Evolutionary conservation across 2,113 vertebrate genomes (phyloP), one percentile per base, ranked within the genome.

Genomic region (Tichodroma muraria): DNA sequence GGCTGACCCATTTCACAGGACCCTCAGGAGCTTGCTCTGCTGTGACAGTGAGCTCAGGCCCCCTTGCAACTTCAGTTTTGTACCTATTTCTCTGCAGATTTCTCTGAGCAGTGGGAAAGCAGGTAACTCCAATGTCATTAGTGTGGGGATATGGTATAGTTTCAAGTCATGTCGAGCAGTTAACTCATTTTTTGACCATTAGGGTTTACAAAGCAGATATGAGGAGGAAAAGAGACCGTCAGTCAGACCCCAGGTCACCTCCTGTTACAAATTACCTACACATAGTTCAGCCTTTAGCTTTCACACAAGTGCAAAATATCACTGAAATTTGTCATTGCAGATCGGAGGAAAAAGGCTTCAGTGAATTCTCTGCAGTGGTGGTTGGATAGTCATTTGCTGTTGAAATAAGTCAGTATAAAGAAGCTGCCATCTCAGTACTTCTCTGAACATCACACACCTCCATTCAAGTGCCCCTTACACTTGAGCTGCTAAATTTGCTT

Each of bases 31-130:
- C 8, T 20, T 60, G 11, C n/a, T 56, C 21, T 59, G 35, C 15
- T 0, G 0, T 42, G 16, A 15, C 14, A 35, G 6, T 20, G 61
- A 68, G 13, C 24, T 64, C 44, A 38, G 49, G 1, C 18, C 10
- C 33, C 8, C 12, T 72, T 57, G 22, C 6, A 69, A 20, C 30
- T 35, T 60, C 33, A 52, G 6, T 30, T 66, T 54, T 25, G 49
- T 54, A 24, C 19, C 35, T 40, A 11, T 54, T 77, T 83, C 61
- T 80, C 63, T 68, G 38, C 25, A 65, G 54, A 42, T 57, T 79
- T 72, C 64, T 75, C 38, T 54, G 40, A 86, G 38, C n/a, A 63
- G 1, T 37, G 33, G 64, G 64, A 80, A 56, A 64, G 18, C 20
- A 80, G 35, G 17, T 22, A 61, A 49, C 45, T 37, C 25, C n/a